A percentile compares a stretch with the other conserved stretches of the same genome.
Conservation (phyloP, 2,113 vertebrate species). For the Mesembrinibis cayennensis region DNA sequence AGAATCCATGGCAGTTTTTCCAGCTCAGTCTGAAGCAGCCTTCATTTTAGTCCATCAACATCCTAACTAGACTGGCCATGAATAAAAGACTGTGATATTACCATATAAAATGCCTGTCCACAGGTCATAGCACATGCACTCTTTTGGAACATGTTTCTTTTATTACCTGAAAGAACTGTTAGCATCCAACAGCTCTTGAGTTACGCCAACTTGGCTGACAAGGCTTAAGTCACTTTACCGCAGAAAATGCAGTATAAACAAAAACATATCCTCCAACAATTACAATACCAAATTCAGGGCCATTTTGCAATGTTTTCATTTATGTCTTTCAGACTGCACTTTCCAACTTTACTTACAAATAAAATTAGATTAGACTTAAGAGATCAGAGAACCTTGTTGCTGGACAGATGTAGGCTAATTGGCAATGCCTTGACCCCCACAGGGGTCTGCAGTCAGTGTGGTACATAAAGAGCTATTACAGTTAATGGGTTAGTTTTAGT, state of each 20-base stretch:
- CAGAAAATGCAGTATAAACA: not conserved
- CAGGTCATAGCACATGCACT: not conserved
- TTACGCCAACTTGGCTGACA: not conserved
- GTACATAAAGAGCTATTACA: constrained; percentile 34
- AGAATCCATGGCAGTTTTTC: not conserved
- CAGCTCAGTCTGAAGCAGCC: not conserved
- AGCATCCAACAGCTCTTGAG: not conserved
- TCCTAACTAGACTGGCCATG: not conserved
- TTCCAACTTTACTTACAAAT: constrained; percentile 24
- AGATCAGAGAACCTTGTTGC: constrained; percentile 1
- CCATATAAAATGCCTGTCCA: constrained; percentile 21
- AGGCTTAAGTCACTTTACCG: not conserved
- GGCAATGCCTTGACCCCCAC: not conserved
- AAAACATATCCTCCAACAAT: not conserved
- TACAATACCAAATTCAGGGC: not conserved
- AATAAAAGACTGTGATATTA: constrained; percentile 26
- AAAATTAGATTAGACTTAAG: constrained; percentile 17
- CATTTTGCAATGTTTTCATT: not conserved
- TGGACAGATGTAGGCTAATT: constrained; percentile 45
- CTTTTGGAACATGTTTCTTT: not conserved
- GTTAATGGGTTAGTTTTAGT: constrained; percentile 70
- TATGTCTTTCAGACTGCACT: not conserved
- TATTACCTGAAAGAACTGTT: constrained; percentile 12
- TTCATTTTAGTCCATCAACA: constrained; percentile 20
- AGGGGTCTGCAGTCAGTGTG: not conserved